A percentile compares a stretch with the other conserved stretches of the same genome.
Evolutionary conservation across 2,888 invertebrate genomes (phyloP).

Genomic region (Chouioia cunea): DNA sequence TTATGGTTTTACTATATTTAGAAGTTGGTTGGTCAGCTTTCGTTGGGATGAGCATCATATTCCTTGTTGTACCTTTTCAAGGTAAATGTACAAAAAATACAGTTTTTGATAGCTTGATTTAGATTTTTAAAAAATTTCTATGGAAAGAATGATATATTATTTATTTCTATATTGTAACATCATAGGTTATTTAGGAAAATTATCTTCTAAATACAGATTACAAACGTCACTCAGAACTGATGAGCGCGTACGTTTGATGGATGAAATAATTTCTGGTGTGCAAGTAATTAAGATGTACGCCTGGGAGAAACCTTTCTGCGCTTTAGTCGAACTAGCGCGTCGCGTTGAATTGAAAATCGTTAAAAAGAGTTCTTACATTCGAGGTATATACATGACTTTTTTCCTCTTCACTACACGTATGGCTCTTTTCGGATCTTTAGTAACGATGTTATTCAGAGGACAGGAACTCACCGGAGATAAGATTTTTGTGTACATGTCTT

Average conservation of each 20-base stretch:
- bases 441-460: constrained; percentile 78
- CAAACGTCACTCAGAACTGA: constrained; percentile 76
- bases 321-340: constrained; percentile 74
- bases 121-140: no score
- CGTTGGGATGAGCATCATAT: constrained; percentile 85
- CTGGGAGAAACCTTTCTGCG: constrained; percentile 81
- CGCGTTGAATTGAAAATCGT: constrained; percentile 72
- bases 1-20: constrained; percentile 83
- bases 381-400: constrained; percentile 80
- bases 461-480: constrained; percentile 79
- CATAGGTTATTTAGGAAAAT: constrained; percentile 65
- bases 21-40: constrained; percentile 80
- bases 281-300: constrained; percentile 85
- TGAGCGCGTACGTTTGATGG: constrained; percentile 82
- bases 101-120: no score
- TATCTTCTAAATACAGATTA: constrained; percentile 68
- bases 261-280: constrained; percentile 81
- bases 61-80: constrained; percentile 90
- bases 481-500: constrained; percentile 73
- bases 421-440: constrained; percentile 81
- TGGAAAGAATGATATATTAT: no score
- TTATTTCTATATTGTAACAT: no score
- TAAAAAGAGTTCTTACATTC: constrained; percentile 74
- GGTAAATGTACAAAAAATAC: constrained; percentile 65
- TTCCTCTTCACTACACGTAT: constrained; percentile 86